Percentiles rank a stretch among this genome's conserved stretches.
These are phyloP conservation scores for Crotophaga sulcirostris DNA, from an alignment of 2,113 vertebrate species.

Conservation along the genomic window DNA sequence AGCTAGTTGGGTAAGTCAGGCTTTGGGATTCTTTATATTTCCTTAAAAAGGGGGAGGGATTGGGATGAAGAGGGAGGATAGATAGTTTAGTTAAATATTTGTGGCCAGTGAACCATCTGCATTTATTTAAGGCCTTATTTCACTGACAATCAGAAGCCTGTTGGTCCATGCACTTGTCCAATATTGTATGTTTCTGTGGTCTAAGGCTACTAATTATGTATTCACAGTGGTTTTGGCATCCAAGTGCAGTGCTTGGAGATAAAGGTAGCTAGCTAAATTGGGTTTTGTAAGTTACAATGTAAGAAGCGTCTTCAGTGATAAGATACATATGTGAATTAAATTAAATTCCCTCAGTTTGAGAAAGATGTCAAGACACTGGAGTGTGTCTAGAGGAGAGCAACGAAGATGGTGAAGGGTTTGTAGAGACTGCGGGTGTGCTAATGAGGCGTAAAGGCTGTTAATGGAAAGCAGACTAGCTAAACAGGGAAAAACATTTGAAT, in stretches of 20 bases:
- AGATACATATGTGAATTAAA: neutral
- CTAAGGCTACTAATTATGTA: neutral
- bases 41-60: neutral
- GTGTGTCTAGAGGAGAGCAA: too few relatives aligned
- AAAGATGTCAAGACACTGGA: too few relatives aligned
- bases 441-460: neutral
- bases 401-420: too few relatives aligned
- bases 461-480: neutral
- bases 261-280: neutral
- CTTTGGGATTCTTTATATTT: neutral
- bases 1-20: neutral
- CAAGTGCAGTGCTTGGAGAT: neutral
- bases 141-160: neutral
- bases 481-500: neutral
- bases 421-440: neutral
- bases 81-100: neutral
- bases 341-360: too few relatives aligned
- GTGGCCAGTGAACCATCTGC: neutral
- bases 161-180: neutral
- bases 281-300: neutral
- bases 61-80: neutral
- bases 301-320: neutral
- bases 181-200: neutral
- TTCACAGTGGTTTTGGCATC: neutral
- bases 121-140: neutral